Percentiles rank a stretch among this genome's conserved stretches.
phyloP scores from a whole-genome alignment of 2,113 vertebrate genomes.

The Labeo rohita region DNA sequence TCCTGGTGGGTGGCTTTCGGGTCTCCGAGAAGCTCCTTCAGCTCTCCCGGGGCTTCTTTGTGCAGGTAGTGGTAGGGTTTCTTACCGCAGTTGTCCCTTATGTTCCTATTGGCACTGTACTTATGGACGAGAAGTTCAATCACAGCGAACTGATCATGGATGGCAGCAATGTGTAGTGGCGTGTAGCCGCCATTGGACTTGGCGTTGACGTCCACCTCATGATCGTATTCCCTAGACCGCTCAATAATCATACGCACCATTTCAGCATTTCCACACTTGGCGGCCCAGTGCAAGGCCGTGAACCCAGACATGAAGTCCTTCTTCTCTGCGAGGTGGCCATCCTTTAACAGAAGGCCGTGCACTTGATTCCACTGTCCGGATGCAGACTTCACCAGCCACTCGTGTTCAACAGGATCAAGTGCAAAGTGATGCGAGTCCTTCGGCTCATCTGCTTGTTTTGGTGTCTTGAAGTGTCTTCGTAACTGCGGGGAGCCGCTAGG shows the following conservation, averaged over 20 bases:
- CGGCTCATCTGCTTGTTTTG: constrained; percentile 71
- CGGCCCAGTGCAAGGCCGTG: constrained; percentile 94
- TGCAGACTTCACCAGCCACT: constrained; percentile 85
- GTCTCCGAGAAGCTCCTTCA: constrained; percentile 81
- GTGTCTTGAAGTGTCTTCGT: constrained; percentile 63
- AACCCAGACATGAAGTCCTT: constrained; percentile 91
- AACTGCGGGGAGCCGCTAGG: constrained; percentile 62
- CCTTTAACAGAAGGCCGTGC: constrained; percentile 84
- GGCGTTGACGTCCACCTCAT: constrained; percentile 78
- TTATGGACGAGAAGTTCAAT: constrained; percentile 79
- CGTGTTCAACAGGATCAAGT: constrained; percentile 83
- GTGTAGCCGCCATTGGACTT: constrained; percentile 88
- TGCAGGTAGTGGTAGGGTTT: constrained; percentile 87
- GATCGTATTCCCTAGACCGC: constrained; percentile 67
- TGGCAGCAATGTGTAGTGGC: constrained; percentile 86
- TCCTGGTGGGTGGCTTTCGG: constrained; percentile 52
- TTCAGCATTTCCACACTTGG: constrained; percentile 84
- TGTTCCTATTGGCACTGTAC: constrained; percentile 73
- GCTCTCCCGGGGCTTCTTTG: constrained; percentile 60
- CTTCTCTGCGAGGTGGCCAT: constrained; percentile 81
- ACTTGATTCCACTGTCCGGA: constrained; percentile 85
- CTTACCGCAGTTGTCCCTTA: constrained; percentile 90
- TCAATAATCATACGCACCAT: constrained; percentile 83
- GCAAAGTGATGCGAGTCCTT: constrained; percentile 61
- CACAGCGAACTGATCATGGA: constrained; percentile 82